Evolutionary conservation across 2,113 vertebrate species (phyloP), one percentile per base, ranked within the genome.

Genomic region (Phrynocephalus versicolor): DNA sequence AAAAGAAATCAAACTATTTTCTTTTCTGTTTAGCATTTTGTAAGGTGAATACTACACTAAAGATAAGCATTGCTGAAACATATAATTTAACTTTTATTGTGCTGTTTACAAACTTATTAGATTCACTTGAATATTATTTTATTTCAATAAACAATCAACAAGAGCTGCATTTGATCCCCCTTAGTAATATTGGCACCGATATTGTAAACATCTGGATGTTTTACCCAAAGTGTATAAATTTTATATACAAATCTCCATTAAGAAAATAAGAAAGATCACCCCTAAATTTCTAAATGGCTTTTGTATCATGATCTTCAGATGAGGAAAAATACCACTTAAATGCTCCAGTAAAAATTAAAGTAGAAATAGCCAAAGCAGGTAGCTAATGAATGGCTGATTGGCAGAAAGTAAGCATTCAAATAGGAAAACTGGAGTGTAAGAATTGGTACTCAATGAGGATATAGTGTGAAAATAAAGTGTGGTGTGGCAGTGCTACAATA

Each of bases 401-500:
- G 41, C 21, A 65, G 39, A 13, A 83, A 84, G 41, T 55, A 76
- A 91, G 45, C 90, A 89, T 89, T 86, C 88, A 87, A 87, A 86
- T 87, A 25, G 81, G 15, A 81, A 92, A 81, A 70, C 83, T 88
- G 89, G 77, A 89, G n/a, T n/a, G n/a, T n/a, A 67, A 83, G 84
- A 90, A 87, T 90, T 86, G 89, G 85, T 87, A 81, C 75, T 88
- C 91, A 57, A 89, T 76, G 81, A 37, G 51, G 74, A 14, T 0
- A 3, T 33, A 33, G 3, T 45, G 71, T 1, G 91, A 84, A 89
- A 88, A 81, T 88, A 89, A 92, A 85, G 78, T 94, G n/a, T 87
- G 89, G 90, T 82, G 75, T 81, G 87, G 18, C 87, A 94, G 95
- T 91, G 83, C 60, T 89, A 91, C 88, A 91, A 91, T 95, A 94